A percentile compares a stretch with the other conserved stretches of the same genome.
Conservation (phyloP, 2,113 vertebrate species). For the Alectura lathami region DNA sequence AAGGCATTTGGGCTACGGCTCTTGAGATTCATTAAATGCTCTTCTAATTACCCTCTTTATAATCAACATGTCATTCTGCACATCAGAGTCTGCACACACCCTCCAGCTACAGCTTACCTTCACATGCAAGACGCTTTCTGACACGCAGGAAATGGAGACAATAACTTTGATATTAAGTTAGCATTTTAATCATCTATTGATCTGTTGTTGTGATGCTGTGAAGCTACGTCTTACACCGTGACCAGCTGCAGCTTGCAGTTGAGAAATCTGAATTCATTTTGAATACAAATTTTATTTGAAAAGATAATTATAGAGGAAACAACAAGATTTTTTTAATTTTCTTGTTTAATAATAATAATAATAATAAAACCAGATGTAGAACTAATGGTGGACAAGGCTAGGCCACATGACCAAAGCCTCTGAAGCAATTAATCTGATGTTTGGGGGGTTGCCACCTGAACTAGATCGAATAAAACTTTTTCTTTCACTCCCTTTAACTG, state of each 20-base stretch:
- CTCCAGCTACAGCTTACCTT: neutral
- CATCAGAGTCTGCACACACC: neutral
- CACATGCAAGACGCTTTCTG: neutral
- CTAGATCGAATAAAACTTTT: neutral
- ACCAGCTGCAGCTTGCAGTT: neutral
- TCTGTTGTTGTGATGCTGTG: neutral
- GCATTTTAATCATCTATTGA: neutral
- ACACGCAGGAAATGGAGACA: neutral
- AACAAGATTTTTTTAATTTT: neutral
- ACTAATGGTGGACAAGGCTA: neutral
- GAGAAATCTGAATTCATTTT: neutral
- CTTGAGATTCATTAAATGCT: neutral
- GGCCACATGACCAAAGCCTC: neutral
- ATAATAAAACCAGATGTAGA: neutral
- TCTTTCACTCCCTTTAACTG: neutral
- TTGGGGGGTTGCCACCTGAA: neutral
- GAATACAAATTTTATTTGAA: neutral
- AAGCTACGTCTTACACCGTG: neutral
- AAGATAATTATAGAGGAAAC: neutral
- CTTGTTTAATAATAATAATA: neutral
- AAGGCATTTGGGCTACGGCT: neutral
- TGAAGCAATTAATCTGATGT: neutral
- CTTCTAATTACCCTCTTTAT: neutral
- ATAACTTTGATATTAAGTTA: neutral
- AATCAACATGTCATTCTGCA: neutral